Base-by-base conservation (phyloP, 2,113 vertebrate species). In the Mastomys natalensis region DNA sequence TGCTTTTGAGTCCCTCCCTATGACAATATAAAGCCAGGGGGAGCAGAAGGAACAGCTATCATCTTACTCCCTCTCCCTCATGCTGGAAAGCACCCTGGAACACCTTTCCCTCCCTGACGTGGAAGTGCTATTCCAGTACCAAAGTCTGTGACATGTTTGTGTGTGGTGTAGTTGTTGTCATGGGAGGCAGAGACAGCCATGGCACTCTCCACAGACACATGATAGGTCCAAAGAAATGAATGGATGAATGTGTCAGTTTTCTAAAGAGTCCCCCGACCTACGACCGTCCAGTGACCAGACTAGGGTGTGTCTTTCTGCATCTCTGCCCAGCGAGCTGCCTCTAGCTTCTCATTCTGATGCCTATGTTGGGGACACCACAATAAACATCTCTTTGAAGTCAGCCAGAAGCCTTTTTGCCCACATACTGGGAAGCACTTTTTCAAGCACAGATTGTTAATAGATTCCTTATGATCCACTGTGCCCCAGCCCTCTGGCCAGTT, bases 301-400 rank as follows among this genome's bases (percentile, higher is more conserved):
- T 62, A 6, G 21, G 2, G 37, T 60, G 34, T 15, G 5, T 94
- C 92, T 87, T 87, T 87, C 88, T 62, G n/a, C 94, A 19, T 77
- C 81, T 78, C 92, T 0, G 2, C 2, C n/a, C 64, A 43, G 48
- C 5, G 17, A 91, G 66, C n/a, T 84, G 81, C 48, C 94, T 68
- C 91, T 84, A 66, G 92, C 91, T 88, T 43, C n/a, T 86, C 92
- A 66, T 43, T 93, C 93, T 95, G 94, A 64, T 84, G 81, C n/a
- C 81, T 31, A 17, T 8, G 85, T 62, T 10, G 0, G 74, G 89
- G 91, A 58, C 51, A 78, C 92, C 95, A 89, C 92, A 89, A 88
- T 73, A 95, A 97, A 96, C 92, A 68, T 90, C 88, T 93, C 93
- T 97, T 76, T 97, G 92, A 96, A 93, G 88, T 81, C 81, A 24